Conservation (phyloP, 35 echinoderm and acorn worm genomes). For the Amphiura filiformis region DNA sequence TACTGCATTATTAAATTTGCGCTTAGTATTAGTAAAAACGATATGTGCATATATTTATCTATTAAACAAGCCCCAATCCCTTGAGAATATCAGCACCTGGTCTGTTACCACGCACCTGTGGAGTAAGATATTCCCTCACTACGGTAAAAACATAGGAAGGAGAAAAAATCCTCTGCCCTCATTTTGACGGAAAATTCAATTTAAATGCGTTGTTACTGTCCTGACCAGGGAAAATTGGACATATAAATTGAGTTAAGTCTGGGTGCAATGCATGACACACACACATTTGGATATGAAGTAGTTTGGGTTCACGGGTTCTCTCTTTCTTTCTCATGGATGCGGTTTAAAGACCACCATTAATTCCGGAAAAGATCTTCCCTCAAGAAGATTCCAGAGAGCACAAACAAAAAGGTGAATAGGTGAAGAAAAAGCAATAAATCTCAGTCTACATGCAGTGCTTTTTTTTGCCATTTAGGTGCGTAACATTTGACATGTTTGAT, state of each 20-base stretch:
- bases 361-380: neutral
- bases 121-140: neutral
- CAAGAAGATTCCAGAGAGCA: neutral
- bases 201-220: neutral
- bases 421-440: too few relatives aligned
- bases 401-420: too few relatives aligned
- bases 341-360: too few relatives aligned
- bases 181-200: neutral
- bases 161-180: neutral
- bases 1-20: too few relatives aligned
- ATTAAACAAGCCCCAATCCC: neutral
- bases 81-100: neutral
- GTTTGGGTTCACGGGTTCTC: conserved; percentile 13
- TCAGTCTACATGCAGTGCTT: neutral
- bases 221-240: neutral
- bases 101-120: neutral
- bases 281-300: neutral
- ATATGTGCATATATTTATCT: too few relatives aligned
- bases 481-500: neutral
- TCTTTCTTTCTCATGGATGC: too few relatives aligned
- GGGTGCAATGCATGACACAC: conserved; percentile 5
- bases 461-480: neutral
- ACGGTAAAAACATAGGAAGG: neutral
- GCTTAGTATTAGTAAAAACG: too few relatives aligned
- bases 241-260: neutral